Evolutionary conservation across 2,113 vertebrate genomes (phyloP), one percentile per base, ranked within the genome.

Genomic region (Menura novaehollandiae): DNA sequence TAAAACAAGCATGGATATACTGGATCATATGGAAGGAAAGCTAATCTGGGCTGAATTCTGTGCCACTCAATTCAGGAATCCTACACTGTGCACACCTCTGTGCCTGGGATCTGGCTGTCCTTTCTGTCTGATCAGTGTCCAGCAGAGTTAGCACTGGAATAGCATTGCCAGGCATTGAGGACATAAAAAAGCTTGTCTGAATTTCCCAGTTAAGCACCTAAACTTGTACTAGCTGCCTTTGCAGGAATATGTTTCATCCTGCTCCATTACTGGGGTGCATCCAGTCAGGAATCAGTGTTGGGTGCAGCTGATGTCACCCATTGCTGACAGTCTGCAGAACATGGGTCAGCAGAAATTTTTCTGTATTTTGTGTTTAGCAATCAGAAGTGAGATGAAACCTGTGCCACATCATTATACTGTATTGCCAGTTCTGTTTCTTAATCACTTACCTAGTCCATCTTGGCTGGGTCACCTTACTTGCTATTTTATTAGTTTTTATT

Each of bases 41-140:
- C 20, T 44, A 15, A 22, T 15, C 32, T 58, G 22, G 28, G 12
- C 59, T 86, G 67, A 73, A 35, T 58, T 72, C 53, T 64, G 28
- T 37, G 24, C 27, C 23, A 1, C 15, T 33, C 39, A 33, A 27
- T 59, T 79, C 16, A 19, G 74, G 62, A 35, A 5, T 30, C 21
- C 22, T 23, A 18, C 20, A 2, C 5, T 0, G 0, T 13, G n/a
- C 27, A 1, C 20, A 2, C 17, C 5, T 16, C 67, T 59, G 23
- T 44, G 51, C 44, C 20, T 37, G 68, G 37, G 13, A 14, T 35
- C 37, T 35, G 32, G 9, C 27, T 66, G 27, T 35, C 12, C 39
- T 58, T 55, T 79, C 37, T 26, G 18, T 43, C 35, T 63, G 75
- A 51, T 24, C 33, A 8, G 15, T 51, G 15, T 59, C 39, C 44